A percentile compares a stretch with the other conserved stretches of the same genome.
phyloP scores from a whole-genome alignment of 1,140 invertebrate species.

The Potamilus streckersoni region DNA sequence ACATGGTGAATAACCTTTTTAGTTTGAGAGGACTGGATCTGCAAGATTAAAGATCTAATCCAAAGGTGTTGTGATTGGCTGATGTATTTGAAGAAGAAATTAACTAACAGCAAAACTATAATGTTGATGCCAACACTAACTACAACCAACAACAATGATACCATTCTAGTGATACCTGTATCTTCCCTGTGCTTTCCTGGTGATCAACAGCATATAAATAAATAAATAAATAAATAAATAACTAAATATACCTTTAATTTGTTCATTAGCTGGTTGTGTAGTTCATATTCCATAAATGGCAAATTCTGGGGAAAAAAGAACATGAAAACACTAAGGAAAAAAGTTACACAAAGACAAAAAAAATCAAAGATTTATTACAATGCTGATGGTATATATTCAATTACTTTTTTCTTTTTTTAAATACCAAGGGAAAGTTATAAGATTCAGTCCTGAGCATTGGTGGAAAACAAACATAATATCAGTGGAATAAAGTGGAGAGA shows the following conservation, averaged over 20 bases:
- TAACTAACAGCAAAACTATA: too few relatives aligned
- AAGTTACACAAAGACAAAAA: not conserved
- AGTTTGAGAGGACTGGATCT: too few relatives aligned
- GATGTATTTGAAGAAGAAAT: too few relatives aligned
- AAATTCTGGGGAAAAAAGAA: conserved; percentile 68
- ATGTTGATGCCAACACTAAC: too few relatives aligned
- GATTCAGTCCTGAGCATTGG: too few relatives aligned
- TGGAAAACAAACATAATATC: conserved; percentile 1
- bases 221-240: not conserved
- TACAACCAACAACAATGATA: too few relatives aligned
- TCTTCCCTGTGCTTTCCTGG: not conserved
- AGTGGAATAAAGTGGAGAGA: not conserved
- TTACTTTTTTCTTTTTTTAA: too few relatives aligned
- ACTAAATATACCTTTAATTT: conserved; percentile 80
- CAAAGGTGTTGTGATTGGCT: too few relatives aligned
- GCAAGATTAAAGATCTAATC: too few relatives aligned
- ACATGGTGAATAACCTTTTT: too few relatives aligned
- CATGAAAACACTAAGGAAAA: conserved; percentile 1
- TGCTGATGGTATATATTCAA: not conserved
- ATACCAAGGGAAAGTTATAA: too few relatives aligned
- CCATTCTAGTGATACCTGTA: too few relatives aligned
- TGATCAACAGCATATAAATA: not conserved
- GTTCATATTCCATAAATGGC: conserved; percentile 95
- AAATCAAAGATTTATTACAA: not conserved
- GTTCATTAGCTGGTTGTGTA: conserved; percentile 90